These are phyloP conservation scores for Idaea aversata DNA, from an alignment of 2,888 invertebrate species.

Conservation along the genomic window DNA sequence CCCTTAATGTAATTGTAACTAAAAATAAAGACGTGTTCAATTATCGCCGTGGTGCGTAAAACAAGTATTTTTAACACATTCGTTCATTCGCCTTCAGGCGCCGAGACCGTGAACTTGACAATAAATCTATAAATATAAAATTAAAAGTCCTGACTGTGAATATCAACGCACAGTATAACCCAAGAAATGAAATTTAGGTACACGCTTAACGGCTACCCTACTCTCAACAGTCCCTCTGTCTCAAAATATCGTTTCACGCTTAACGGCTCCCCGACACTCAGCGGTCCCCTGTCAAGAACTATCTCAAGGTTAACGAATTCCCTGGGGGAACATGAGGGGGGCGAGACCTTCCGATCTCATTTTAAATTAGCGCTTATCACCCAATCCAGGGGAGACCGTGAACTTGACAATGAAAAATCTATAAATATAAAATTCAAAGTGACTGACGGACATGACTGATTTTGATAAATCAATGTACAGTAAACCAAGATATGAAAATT, in stretches of 20 bases:
- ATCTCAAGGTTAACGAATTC: too few relatives aligned
- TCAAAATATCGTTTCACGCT: too few relatives aligned
- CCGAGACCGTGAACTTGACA: conserved; percentile 2
- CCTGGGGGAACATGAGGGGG: too few relatives aligned
- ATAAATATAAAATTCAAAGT: not conserved
- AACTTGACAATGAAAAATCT: not conserved
- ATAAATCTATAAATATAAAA: not conserved
- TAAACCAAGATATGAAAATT: not conserved
- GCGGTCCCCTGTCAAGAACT: too few relatives aligned
- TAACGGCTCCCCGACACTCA: too few relatives aligned
- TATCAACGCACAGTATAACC: not conserved
- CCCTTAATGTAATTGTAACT: not conserved
- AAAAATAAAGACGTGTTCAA: not conserved
- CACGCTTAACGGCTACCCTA: not conserved
- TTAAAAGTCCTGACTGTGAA: not conserved
- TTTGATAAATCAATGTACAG: not conserved
- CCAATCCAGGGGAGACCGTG: not conserved
- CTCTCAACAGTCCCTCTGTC: too few relatives aligned
- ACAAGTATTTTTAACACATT: not conserved
- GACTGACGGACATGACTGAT: too few relatives aligned
- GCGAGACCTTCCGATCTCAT: too few relatives aligned
- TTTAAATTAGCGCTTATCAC: too few relatives aligned
- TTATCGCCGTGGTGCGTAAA: not conserved
- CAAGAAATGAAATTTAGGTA: not conserved
- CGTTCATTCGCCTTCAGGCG: not conserved